Evolutionary conservation across 2,888 invertebrate species (phyloP).

Genomic region (Trisateles emortualis): DNA sequence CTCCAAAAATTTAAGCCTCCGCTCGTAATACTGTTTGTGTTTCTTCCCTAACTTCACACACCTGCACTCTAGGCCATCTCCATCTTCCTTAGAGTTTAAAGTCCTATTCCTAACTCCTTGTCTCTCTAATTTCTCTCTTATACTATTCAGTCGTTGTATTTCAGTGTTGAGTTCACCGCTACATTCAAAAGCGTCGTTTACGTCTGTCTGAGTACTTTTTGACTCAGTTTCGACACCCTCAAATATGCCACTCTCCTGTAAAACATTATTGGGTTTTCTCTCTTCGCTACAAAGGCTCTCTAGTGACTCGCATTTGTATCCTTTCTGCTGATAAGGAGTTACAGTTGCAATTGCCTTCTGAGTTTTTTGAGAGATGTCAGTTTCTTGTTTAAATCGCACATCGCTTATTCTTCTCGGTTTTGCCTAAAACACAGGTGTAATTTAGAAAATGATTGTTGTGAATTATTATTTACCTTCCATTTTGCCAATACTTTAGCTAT

Average conservation of each 20-base stretch:
- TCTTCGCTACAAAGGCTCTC: slow-evolving; percentile 80
- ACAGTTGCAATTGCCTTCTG: slow-evolving; percentile 89
- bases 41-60: slow-evolving; percentile 85
- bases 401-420: slow-evolving; percentile 81
- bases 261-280: slow-evolving; percentile 84
- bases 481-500: too few relatives aligned
- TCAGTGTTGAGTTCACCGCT: slow-evolving; percentile 87
- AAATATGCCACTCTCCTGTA: slow-evolving; percentile 92
- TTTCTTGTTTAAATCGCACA: slow-evolving; percentile 73
- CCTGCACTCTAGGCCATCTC: slow-evolving; percentile 80
- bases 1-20: slow-evolving; percentile 88
- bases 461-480: too few relatives aligned
- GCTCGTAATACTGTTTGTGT: slow-evolving; percentile 89
- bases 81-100: slow-evolving; percentile 74
- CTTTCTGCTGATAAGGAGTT: slow-evolving; percentile 87
- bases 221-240: slow-evolving; percentile 86
- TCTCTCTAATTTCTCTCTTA: slow-evolving; percentile 88
- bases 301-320: slow-evolving; percentile 80
- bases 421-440: slow-evolving; percentile 58
- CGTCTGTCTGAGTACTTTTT: slow-evolving; percentile 86
- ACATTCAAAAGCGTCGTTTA: slow-evolving; percentile 83
- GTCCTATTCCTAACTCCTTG: slow-evolving; percentile 84
- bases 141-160: slow-evolving; percentile 88
- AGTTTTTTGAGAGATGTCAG: slow-evolving; percentile 76
- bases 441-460: slow-evolving; percentile 23